Conservation (phyloP, 2,888 invertebrate species). For the Melanophora roralis region DNA sequence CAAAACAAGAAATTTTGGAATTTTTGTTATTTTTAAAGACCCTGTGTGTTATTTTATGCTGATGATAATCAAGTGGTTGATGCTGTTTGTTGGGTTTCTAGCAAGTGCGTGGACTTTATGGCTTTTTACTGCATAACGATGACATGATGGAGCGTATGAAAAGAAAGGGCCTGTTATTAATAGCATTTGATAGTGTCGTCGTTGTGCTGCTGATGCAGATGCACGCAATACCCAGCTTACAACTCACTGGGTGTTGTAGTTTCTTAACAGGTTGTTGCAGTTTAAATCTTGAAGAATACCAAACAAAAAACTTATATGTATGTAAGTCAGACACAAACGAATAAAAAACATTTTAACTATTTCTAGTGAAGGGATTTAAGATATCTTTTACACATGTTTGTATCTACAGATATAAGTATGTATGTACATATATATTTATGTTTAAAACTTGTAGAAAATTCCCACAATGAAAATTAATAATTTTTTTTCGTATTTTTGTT, state of each 20-base stretch:
- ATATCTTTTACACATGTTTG: no score
- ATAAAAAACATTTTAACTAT: no score
- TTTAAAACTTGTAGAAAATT: no score
- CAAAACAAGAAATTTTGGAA: slow-evolving; percentile 32
- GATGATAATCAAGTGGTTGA: background rate
- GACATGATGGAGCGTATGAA: slow-evolving; percentile 28
- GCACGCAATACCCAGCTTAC: slow-evolving; percentile 22
- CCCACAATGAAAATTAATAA: no score
- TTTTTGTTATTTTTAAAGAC: slow-evolving; percentile 2
- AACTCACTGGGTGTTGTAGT: slow-evolving; percentile 24
- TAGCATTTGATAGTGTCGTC: slow-evolving; percentile 44
- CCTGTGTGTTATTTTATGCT: background rate
- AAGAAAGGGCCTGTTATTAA: slow-evolving; percentile 48
- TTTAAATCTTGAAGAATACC: no score
- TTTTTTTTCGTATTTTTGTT: no score
- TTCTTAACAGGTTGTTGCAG: slow-evolving; percentile 48
- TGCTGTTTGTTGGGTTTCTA: slow-evolving; percentile 21
- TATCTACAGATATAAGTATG: no score
- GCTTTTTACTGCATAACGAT: slow-evolving; percentile 13
- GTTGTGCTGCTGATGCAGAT: slow-evolving; percentile 13
- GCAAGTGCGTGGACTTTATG: slow-evolving; percentile 42
- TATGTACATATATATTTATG: no score
- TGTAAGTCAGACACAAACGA: no score
- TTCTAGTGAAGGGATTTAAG: no score
- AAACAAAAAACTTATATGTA: no score